phyloP scores from a whole-genome alignment of 2,888 invertebrate species.

The Mimachlamys varia region DNA sequence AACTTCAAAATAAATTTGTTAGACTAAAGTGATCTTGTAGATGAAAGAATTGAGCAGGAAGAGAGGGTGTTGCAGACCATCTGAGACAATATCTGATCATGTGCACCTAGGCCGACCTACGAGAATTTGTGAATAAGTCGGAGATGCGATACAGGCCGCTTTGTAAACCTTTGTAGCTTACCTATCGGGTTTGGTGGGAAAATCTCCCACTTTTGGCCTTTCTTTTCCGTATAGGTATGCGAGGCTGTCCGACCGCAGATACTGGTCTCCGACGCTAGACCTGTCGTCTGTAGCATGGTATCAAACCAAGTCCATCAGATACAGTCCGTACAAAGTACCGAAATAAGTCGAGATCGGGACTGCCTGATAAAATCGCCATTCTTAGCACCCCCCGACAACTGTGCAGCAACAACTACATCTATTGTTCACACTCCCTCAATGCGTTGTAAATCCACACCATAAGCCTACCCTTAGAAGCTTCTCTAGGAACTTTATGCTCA shows the following conservation, averaged over 20 bases:
- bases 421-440: slow-evolving; percentile 27
- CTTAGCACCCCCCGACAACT: slow-evolving; percentile 32
- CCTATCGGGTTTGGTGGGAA: slow-evolving; percentile 24
- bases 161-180: slow-evolving; percentile 11
- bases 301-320: slow-evolving; percentile 11
- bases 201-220: slow-evolving; percentile 23
- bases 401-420: slow-evolving; percentile 10
- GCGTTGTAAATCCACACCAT: neutral
- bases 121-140: slow-evolving; percentile 17
- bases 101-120: slow-evolving; percentile 8
- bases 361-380: neutral
- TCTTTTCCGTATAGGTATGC: slow-evolving; percentile 29
- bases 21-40: slow-evolving; percentile 34
- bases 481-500: neutral
- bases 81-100: slow-evolving; percentile 34
- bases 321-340: neutral
- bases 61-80: slow-evolving; percentile 9
- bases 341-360: slow-evolving; percentile 16
- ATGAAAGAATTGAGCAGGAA: slow-evolving; percentile 34
- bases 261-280: neutral
- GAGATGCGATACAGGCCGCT: neutral
- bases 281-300: neutral
- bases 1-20: slow-evolving; percentile 36
- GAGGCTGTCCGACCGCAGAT: slow-evolving; percentile 8
- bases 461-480: slow-evolving; percentile 9